Evolutionary conservation across 2,113 vertebrate species (phyloP), one percentile per base, ranked within the genome.

Genomic region (Semicossyphus pulcher): DNA sequence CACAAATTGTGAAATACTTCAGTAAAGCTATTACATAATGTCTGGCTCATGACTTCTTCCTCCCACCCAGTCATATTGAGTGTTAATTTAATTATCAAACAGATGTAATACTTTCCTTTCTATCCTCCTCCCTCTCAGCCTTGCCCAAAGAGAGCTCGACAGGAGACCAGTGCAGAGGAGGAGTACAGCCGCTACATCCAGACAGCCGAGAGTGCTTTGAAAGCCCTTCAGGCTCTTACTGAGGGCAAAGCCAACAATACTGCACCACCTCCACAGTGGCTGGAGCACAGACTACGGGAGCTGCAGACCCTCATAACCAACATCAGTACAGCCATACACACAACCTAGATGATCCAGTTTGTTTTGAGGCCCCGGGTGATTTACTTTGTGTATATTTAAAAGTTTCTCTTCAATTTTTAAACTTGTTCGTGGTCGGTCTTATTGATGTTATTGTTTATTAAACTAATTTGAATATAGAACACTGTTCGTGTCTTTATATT

Each of bases 81-180:
- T n/a, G n/a, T 28, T 7, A 15, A 32, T 25, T 59, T 10, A 14
- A 52, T 39, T 61, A 29, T 26, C 21, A 10, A 37, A 39, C 45
- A 18, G 12, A 26, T 39, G 0, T n/a, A n/a, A n/a, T n/a, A n/a
- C 12, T n/a, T 6, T 25, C 8, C 29, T 42, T 49, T 34, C 47
- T 9, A 44, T 21, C 3, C 53, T 21, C 58, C 28, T 44, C 21
- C 12, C 44, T 42, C 37, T 37, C 91, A 99, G 97, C 96, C 96
- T 0, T 87, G 76, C 57, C 86, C 92, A 8, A 98, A 99, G 78
- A 93, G 92, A 91, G 91, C 91, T 1, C 95, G 96, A 10, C 93
- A 87, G 0, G 93, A 93, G 32, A 67, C 67, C 0, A 76, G 85
- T 4, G 25, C 54, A 3, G 95, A 96, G 66, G 94, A 95, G 26